These are phyloP conservation scores for Dicrostonyx torquatus DNA, from an alignment of 2,797 vertebrate genomes.

Conservation along the genomic window DNA sequence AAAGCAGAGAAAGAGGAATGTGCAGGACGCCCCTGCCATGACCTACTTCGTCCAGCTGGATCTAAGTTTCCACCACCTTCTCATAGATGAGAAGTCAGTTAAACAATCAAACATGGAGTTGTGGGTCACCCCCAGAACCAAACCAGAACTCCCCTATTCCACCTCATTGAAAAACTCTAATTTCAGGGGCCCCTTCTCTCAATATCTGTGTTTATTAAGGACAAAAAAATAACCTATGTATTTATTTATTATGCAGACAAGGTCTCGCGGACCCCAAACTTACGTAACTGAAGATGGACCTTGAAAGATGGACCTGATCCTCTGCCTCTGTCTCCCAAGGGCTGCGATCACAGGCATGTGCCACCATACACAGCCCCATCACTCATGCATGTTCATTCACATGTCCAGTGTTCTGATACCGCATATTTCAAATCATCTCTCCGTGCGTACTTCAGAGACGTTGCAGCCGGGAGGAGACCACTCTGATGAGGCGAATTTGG, in stretches of 20 bases:
- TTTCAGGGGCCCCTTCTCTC: not conserved
- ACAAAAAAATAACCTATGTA: not conserved
- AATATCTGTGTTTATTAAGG: not conserved
- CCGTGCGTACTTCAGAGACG: not conserved
- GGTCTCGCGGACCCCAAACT: not conserved
- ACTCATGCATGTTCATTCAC: not conserved
- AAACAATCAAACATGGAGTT: not conserved
- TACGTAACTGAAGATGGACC: not conserved
- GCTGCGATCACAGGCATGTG: not conserved
- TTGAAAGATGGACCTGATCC: not conserved
- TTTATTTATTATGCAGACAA: not conserved
- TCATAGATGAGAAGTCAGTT: too few species aligned
- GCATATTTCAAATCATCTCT: not conserved
- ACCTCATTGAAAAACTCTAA: not conserved
- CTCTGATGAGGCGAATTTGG: not conserved
- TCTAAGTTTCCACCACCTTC: not conserved
- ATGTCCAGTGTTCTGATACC: not conserved
- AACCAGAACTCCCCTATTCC: not conserved
- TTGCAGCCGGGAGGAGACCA: not conserved
- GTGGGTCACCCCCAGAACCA: not conserved
- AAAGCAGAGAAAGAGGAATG: too few species aligned
- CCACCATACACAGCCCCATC: not conserved
- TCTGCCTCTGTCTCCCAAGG: not conserved
- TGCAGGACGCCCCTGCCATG: fast-evolving
- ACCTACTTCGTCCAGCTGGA: not conserved